phyloP scores from a whole-genome alignment of 1,140 invertebrate species.

The Venustaconcha ellipsiformis region DNA sequence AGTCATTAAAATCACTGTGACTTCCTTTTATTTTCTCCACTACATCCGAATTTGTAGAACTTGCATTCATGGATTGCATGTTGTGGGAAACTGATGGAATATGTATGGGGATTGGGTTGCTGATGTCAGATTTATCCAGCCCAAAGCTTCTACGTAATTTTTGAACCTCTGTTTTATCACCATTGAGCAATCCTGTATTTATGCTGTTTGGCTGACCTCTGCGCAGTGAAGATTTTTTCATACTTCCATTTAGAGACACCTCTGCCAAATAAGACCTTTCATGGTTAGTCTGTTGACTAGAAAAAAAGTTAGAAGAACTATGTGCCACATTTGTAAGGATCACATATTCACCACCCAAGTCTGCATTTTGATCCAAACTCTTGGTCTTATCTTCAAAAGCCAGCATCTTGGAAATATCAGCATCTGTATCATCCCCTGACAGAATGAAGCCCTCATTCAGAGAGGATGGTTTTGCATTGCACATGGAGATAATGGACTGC shows the following conservation, averaged over 20 bases:
- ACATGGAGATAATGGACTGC: constrained; percentile 35
- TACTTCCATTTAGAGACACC: constrained; percentile 25
- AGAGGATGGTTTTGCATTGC: constrained; percentile 36
- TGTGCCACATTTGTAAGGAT: constrained; percentile 8
- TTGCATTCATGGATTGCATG: constrained; percentile 6
- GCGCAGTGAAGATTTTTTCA: constrained; percentile 35
- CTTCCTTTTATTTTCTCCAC: too few species aligned
- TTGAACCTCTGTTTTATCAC: constrained; percentile 38
- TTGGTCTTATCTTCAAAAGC: constrained; percentile 7
- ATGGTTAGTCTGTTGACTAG: constrained; percentile 2
- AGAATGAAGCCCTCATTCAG: constrained; percentile 54
- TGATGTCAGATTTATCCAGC: constrained; percentile 50
- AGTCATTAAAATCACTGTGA: not conserved
- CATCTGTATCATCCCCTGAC: constrained; percentile 27
- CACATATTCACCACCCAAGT: constrained; percentile 20
- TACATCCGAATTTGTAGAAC: not conserved
- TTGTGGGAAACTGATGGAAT: constrained; percentile 26
- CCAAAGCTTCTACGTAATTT: constrained; percentile 50
- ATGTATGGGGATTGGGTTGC: constrained; percentile 38
- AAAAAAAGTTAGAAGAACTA: constrained; percentile 16
- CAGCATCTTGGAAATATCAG: constrained; percentile 17
- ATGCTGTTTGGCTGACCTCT: constrained; percentile 59
- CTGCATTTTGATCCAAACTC: not conserved
- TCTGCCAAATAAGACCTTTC: constrained; percentile 42
- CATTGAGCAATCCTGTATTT: constrained; percentile 52